These are phyloP conservation scores for Triplophysa siluroides DNA, from an alignment of 2,113 vertebrate species.

Conservation along the genomic window DNA sequence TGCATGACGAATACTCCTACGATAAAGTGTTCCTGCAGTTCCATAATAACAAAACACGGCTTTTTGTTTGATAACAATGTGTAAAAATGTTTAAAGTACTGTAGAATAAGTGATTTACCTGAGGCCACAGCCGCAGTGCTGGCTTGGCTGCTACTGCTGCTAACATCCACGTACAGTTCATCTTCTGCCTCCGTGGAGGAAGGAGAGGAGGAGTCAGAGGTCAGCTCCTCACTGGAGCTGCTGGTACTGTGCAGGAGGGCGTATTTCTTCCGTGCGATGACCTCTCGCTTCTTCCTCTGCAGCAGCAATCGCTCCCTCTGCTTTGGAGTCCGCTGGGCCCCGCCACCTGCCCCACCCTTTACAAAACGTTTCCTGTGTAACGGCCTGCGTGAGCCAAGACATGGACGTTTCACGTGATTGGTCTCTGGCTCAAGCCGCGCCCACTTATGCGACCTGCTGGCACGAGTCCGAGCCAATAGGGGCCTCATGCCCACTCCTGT, in stretches of 20 bases:
- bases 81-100: too few species aligned
- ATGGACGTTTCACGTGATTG: slow-evolving; percentile 89
- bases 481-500: slow-evolving; percentile 63
- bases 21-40: too few species aligned
- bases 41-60: too few species aligned
- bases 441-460: slow-evolving; percentile 88
- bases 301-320: slow-evolving; percentile 92
- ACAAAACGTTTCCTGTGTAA: slow-evolving; percentile 89
- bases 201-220: slow-evolving; percentile 86
- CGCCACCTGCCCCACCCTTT: slow-evolving; percentile 81
- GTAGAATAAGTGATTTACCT: slow-evolving; percentile 75
- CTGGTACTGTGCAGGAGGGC: slow-evolving; percentile 93
- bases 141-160: slow-evolving; percentile 84
- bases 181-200: slow-evolving; percentile 93
- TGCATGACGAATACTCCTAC: too few species aligned
- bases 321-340: slow-evolving; percentile 87
- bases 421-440: slow-evolving; percentile 86
- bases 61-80: not conserved
- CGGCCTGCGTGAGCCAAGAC: slow-evolving; percentile 81
- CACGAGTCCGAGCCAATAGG: slow-evolving; percentile 82
- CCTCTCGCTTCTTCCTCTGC: slow-evolving; percentile 94
- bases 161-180: slow-evolving; percentile 91
- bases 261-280: slow-evolving; percentile 89
- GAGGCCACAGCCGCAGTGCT: slow-evolving; percentile 84
- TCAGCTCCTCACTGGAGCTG: slow-evolving; percentile 94